Evolutionary conservation across 2,113 vertebrate species (phyloP).

Genomic region (Galemys pyrenaicus): DNA sequence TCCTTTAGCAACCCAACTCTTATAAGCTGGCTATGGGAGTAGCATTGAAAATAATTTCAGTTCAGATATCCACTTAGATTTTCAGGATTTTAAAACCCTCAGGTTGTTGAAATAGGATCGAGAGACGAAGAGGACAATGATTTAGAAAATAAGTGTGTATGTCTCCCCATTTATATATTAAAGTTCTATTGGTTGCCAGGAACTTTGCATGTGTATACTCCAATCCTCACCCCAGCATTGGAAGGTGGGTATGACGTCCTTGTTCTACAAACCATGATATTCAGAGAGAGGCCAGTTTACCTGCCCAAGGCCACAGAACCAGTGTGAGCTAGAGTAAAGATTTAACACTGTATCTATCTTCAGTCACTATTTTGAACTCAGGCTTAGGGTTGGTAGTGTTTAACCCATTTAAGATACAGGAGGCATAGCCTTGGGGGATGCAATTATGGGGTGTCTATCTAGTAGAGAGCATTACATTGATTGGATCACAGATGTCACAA

Average conservation of each 20-base stretch:
- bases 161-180: neutral
- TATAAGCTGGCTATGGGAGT: neutral
- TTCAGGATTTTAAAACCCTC: neutral
- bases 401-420: neutral
- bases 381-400: neutral
- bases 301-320: too few relatives aligned
- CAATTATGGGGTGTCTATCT: neutral
- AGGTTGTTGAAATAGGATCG: neutral
- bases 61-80: neutral
- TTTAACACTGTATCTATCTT: neutral
- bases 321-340: neutral
- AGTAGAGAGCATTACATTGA: neutral
- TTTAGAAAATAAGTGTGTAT: neutral
- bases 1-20: neutral
- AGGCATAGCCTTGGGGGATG: neutral
- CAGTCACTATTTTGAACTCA: accelerated
- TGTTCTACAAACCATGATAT: neutral
- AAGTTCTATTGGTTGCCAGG: neutral
- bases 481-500: too few relatives aligned
- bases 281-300: neutral
- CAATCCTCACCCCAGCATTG: neutral
- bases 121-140: neutral
- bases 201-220: neutral
- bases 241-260: neutral
- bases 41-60: neutral